phyloP scores from a whole-genome alignment of 2,113 vertebrate species.

The Peromyscus maniculatus region DNA sequence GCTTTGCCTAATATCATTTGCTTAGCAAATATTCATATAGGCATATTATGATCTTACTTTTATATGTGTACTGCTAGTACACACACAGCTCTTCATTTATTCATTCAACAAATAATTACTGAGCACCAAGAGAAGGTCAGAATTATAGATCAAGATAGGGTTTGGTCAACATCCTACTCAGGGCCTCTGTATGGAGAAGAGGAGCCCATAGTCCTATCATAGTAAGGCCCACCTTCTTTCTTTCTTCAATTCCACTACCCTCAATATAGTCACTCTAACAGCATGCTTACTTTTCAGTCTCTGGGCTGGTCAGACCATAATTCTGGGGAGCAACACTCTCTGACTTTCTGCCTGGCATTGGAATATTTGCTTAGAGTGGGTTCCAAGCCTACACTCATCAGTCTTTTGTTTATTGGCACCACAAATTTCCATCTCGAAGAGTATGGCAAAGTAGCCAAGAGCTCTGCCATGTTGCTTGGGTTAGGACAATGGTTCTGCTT shows the following conservation, averaged over 20 bases:
- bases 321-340: not conserved
- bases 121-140: slow-evolving; percentile 28
- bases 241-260: not conserved
- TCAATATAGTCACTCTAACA: not conserved
- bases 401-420: not conserved
- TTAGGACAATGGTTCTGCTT: not conserved
- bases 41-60: slow-evolving; percentile 57
- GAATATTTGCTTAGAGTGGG: not conserved
- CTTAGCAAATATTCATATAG: slow-evolving; percentile 61
- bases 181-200: not conserved
- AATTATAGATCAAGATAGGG: slow-evolving; percentile 21
- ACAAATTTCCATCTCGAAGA: not conserved
- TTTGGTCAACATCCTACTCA: not conserved
- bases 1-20: slow-evolving; percentile 58
- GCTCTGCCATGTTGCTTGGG: not conserved
- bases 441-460: not conserved
- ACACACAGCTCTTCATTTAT: slow-evolving; percentile 68
- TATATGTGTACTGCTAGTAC: not conserved
- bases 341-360: not conserved
- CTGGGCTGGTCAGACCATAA: not conserved
- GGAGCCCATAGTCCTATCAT: not conserved
- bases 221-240: not conserved
- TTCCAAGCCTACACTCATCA: not conserved
- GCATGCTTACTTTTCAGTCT: not conserved
- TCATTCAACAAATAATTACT: slow-evolving; percentile 76